Base-by-base conservation (phyloP, 2,888 invertebrate genomes). In the Stramonita haemastoma region DNA sequence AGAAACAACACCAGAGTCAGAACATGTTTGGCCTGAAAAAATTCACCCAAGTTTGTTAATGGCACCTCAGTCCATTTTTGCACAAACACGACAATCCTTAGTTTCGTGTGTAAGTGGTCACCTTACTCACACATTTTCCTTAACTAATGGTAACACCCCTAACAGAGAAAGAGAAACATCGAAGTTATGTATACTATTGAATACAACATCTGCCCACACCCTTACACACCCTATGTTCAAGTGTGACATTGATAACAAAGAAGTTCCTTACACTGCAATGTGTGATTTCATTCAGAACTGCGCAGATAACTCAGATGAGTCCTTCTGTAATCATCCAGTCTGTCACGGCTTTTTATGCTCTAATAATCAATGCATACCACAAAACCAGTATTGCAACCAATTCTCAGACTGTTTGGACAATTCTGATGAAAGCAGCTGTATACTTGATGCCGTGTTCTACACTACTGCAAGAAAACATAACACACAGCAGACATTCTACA, bases 271-370 rank as follows among this genome's bases (percentile, higher is more conserved):
- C 26, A 83, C 81, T 26, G 22, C 36, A 1, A 2, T 83, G 22
- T 83, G 81, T 83, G 81, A 83, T 36, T 83, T 83, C 81, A 36
- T 6, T 5, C 81, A 83, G 15, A 26, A 83, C 81, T 83, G 81
- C 26, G 22, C 81, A 83, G 81, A 83, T 46, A 36, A 83, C 46
- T 36, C 36, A 46, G 81, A 83, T 46, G 81, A 83, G 46, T 83
- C 81, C 6, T 83, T 83, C 26, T 83, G 81, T 83, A 22, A 46
- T 8, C 46, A 83, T 11, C 81, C n/a, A 22, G 8, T 22, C 4
- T 46, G 36, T 22, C 0, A 83, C 15, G 46, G 81, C 6, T 83
- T 83, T 83, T 19, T 83, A 22, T 83, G 81, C 46, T 83, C 81
- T 22, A 83, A 46, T 26, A 36, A 36, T 46, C 81, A 83, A 29